Evolutionary conservation across 1,140 invertebrate species (phyloP), one percentile per base, ranked within the genome.

Genomic region (Euura saliciscinereae): DNA sequence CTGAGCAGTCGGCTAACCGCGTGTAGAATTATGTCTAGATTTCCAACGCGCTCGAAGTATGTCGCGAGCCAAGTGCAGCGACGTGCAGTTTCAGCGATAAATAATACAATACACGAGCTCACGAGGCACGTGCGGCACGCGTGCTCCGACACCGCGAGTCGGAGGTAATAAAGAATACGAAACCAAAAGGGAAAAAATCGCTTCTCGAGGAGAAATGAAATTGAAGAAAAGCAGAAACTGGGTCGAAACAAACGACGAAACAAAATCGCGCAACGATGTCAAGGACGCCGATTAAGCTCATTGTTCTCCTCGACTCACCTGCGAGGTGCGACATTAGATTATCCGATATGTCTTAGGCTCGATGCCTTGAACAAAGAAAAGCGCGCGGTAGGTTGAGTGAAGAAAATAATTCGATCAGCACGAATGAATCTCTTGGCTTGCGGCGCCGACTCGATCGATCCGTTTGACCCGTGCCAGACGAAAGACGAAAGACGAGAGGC

Each of bases 41-140:
- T 51, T 2, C n/a, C n/a, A n/a, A 51, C n/a, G 46, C 46, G 7
- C 46, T 51, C 7, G 46, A 51, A 51, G 11, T 51, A 7, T 7
- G 11, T 51, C 46, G 46, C 7, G 46, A 51, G 46, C n/a, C 46
- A 8, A n/a, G 46, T 2, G 46, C n/a, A 7, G 46, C n/a, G 7
- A 51, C n/a, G 7, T 7, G 7, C n/a, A 51, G 7, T 2, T 51
- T 51, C 46, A 51, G 11, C 46, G 11, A n/a, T 8, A 51, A 51
- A 51, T 2, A 2, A 51, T 51, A 51, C 46, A 51, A 51, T 59
- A n/a, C 51, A 59, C 51, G 51, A 59, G 28, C 64, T 59, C 44
- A 43, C 45, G 77, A 71, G 79, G 79, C 84, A 85, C 84, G 84
- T 85, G 84, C 83, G 83, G 79, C 81, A 84, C 82, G 84, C 83